Base-by-base conservation (phyloP, 2,888 invertebrate genomes). In the Patella pellucida region DNA sequence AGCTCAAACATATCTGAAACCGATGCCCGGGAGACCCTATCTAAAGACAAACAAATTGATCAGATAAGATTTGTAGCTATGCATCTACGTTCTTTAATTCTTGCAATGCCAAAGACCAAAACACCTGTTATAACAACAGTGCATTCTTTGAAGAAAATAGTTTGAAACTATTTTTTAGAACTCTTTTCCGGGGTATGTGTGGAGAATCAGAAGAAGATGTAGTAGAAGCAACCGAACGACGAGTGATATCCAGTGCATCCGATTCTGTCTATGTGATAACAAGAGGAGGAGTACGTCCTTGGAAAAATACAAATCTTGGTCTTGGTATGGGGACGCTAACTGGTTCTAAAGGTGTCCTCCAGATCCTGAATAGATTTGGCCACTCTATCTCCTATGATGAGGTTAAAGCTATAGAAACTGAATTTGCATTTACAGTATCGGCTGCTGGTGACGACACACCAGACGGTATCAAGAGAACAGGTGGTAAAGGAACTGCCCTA, bases 351-450 rank as follows among this genome's bases (percentile, higher is more conserved):
- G 2, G 50, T n/a, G 69, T 69, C 52, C 69, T 74, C 14, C 68
- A 52, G 12, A 69, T 74, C 27, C 74, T 74, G 27, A 74, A 74
- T 50, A 68, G 74, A 19, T 51, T 69, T n/a, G 74, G 74, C 16
- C 15, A 73, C 19, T 19, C 19, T 2, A 19, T 73, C 16, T 67
- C 67, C 41, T 73, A 73, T 68, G 73, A 73, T 68, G 74, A 74
- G 16, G 69, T 69, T 3, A 74, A 70, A 31, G 52, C 19, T 5
- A 16, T 74, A n/a, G 74, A 74, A 51, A 74, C 69, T 7, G 70
- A 74, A 41, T 70, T 74, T 52, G 74, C 74, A 31, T 74, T 50
- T 50, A n/a, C 74, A 31, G 19, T 16, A 14, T 23, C 52, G 15
- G 54, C 15, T n/a, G 41, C 2, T 52, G 70, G 70, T 50, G 23